Evolutionary conservation across 1,140 invertebrate genomes (phyloP).

Genomic region (Cephus cinctus): DNA sequence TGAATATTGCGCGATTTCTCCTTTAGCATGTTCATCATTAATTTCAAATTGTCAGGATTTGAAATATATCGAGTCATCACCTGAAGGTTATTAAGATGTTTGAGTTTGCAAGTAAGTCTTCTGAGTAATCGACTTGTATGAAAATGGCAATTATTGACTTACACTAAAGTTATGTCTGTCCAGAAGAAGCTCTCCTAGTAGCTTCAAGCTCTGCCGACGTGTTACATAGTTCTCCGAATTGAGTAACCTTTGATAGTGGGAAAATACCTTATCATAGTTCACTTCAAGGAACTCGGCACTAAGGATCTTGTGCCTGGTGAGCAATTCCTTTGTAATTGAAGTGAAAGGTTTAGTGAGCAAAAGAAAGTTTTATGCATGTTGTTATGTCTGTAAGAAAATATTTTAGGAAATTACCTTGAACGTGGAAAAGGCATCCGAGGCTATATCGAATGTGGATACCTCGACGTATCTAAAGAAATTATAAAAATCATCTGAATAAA

Average conservation of each 20-base stretch:
- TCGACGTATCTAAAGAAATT: conserved; percentile 99
- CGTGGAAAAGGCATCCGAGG: conserved; percentile 99
- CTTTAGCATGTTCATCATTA: conserved; percentile 99
- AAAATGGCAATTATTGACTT: conserved; percentile 55
- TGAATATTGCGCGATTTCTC: conserved; percentile 99
- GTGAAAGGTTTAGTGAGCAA: conserved; percentile 11
- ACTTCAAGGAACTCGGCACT: conserved; percentile 98
- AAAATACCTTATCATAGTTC: conserved; percentile 99
- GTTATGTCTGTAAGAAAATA: neutral
- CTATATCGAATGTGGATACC: conserved; percentile 99
- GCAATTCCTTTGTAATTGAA: conserved; percentile 74
- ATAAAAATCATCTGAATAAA: conserved; percentile 97
- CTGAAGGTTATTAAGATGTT: conserved; percentile 46
- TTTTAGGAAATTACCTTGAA: conserved; percentile 80
- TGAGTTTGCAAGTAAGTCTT: conserved; percentile 9
- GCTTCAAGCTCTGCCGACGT: conserved; percentile 93
- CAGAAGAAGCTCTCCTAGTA: conserved; percentile 94
- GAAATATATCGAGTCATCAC: conserved; percentile 99
- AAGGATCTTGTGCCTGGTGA: conserved; percentile 97
- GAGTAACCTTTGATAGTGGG: conserved; percentile 92
- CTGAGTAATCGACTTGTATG: conserved; percentile 10
- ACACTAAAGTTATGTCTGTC: conserved; percentile 99
- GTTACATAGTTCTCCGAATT: conserved; percentile 99
- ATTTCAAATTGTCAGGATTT: conserved; percentile 97
- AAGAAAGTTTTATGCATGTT: neutral